phyloP scores from a whole-genome alignment of 2,113 vertebrate genomes.

The Elaphurus davidianus region DNA sequence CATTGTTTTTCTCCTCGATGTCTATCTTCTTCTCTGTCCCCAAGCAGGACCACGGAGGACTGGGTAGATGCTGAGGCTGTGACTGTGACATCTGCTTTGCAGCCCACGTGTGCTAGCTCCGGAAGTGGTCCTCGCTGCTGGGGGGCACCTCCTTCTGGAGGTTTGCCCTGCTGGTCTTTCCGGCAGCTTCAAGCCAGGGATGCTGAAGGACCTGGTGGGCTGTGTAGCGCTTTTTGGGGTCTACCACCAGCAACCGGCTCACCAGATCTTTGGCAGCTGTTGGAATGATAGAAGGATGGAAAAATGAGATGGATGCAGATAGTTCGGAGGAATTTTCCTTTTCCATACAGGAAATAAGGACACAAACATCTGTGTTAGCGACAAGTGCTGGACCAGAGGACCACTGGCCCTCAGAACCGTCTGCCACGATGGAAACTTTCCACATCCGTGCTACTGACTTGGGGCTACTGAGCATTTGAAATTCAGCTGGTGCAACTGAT shows the following conservation, averaged over 20 bases:
- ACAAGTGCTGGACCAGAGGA: accelerated
- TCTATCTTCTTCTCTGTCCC: neutral
- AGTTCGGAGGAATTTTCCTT: neutral
- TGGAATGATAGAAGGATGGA: neutral
- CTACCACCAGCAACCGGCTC: constrained; percentile 88
- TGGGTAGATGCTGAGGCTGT: accelerated
- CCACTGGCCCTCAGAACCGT: accelerated
- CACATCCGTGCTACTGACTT: accelerated
- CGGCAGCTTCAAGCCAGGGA: constrained; percentile 88
- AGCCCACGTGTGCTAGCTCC: constrained; percentile 70
- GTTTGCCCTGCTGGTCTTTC: constrained; percentile 71
- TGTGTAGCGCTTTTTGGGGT: constrained; percentile 89
- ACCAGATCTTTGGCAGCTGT: constrained; percentile 91
- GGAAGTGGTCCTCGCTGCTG: constrained; percentile 74
- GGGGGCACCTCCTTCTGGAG: constrained; percentile 82
- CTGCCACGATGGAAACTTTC: neutral
- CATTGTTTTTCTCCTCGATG: accelerated
- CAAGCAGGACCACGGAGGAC: neutral
- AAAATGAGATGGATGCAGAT: neutral
- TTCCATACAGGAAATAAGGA: neutral
- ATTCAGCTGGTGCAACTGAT: neutral
- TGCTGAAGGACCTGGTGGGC: constrained; percentile 90
- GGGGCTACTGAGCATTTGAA: neutral
- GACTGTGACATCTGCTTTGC: constrained; percentile 37
- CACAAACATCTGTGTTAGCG: neutral